Evolutionary conservation across 2,888 invertebrate genomes (phyloP), one percentile per base, ranked within the genome.

Genomic region (Synergus itoensis): DNA sequence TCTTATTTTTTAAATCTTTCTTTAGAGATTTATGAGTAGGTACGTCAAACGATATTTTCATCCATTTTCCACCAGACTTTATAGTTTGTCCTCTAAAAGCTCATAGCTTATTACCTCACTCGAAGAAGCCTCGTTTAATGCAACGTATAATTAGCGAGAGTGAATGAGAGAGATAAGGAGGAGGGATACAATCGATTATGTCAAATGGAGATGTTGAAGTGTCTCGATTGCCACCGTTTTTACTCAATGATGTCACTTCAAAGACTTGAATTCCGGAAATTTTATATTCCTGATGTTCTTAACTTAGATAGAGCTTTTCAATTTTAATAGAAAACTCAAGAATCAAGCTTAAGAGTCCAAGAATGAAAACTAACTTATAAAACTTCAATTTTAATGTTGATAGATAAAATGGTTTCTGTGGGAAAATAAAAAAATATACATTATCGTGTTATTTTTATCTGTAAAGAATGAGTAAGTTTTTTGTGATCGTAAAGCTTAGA

Each of bases 11-110:
- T 16, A 0, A 45, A 43, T 0, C 18, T 41, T 64, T 28, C 60
- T 48, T 14, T 75, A 65, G 75, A 62, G 43, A 78, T 77, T 77
- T 80, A 67, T 45, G 76, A 75, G 62, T 78, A 60, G 62, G 18
- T 16, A 7, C 1, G 40, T 73, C n/a, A 73, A 53, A 73, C 11
- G 48, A 53, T 53, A 73, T 73, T 73, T 53, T 73, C 53, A 53
- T 73, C 73, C 36, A 73, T 73, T 73, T 53, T 73, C 73, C 73
- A 18, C 11, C 12, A n/a, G 0, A 16, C 16, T 45, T 14, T 9
- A 48, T n/a, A 57, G 57, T 48, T 69, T 14, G 48, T 40, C 53
- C 40, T 73, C 53, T 28, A 48, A 8, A 16, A 69, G 36, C 36
- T 73, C 36, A 53, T 40, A 40, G 53, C 14, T 73, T 73, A 73